Evolutionary conservation across 2,113 vertebrate genomes (phyloP), one percentile per base, ranked within the genome.

Genomic region (Antennarius striatus): DNA sequence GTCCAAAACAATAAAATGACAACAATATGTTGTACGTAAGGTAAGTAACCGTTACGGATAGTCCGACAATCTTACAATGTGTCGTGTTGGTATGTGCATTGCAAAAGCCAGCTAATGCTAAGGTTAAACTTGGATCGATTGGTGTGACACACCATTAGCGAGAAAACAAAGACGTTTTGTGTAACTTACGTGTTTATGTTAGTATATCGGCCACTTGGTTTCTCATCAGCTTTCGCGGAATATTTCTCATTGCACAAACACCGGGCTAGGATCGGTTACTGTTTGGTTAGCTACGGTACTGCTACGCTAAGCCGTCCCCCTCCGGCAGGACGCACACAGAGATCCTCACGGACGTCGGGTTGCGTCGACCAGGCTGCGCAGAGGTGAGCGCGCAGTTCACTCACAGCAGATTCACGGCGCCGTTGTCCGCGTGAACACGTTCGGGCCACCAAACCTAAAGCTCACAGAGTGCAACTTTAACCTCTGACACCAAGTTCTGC

Each of bases 161-260:
- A n/a, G 11, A 4, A 0, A 16, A 1, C 1, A 17, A 30, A 50
- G 11, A 49, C 30, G 9, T 12, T 28, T 39, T 47, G 15, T 5
- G 5, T 3, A 11, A 86, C 87, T 83, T 82, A 89, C 89, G 59
- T 76, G 60, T 76, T 81, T 49, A 7, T 39, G 4, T 40, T 36
- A 4, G 50, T 75, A 61, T 69, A 1, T 10, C 52, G 5, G 49
- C 17, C 43, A 56, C 16, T 62, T 61, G 76, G 49, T n/a, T 65
- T 8, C 28, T 72, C 36, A 54, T 73, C n/a, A 9, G 10, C n/a
- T 54, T 28, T 30, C 29, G 74, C 51, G 45, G 54, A 73, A 66
- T 54, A 56, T 73, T n/a, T 81, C 29, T 86, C 87, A 90, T 88
- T 72, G 56, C 77, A 73, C 47, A 17, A 22, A 7, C 12, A 10